Conservation (phyloP, 2,888 invertebrate genomes). For the Bembecia ichneumoniformis region DNA sequence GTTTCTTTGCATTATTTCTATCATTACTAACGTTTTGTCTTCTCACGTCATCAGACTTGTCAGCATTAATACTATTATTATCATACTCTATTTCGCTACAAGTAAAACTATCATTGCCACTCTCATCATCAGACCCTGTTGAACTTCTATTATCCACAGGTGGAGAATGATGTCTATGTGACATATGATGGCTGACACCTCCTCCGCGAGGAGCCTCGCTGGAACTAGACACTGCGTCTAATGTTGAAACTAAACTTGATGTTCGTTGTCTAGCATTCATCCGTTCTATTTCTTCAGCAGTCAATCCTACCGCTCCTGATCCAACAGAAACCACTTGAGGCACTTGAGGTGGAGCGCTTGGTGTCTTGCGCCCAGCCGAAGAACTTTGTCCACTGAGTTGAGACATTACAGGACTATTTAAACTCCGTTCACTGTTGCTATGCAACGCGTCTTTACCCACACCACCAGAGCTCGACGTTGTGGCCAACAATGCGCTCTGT, state of each 20-base stretch:
- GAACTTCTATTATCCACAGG: slow-evolving; percentile 83
- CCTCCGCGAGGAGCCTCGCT: slow-evolving; percentile 83
- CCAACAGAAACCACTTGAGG: slow-evolving; percentile 78
- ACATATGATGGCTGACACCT: slow-evolving; percentile 77
- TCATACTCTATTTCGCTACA: slow-evolving; percentile 98
- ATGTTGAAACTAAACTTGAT: slow-evolving; percentile 90
- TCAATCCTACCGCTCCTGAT: slow-evolving; percentile 83
- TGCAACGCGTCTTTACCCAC: slow-evolving; percentile 91
- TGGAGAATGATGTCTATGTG: slow-evolving; percentile 81
- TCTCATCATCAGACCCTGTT: slow-evolving; percentile 88
- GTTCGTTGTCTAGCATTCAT: slow-evolving; percentile 90
- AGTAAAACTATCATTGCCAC: slow-evolving; percentile 96
- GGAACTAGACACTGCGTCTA: slow-evolving; percentile 94
- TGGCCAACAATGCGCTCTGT: slow-evolving; percentile 89
- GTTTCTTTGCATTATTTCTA: slow-evolving; percentile 69
- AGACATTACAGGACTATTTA: slow-evolving; percentile 94
- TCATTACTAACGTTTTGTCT: slow-evolving; percentile 69
- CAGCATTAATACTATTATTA: slow-evolving; percentile 87
- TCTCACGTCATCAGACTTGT: slow-evolving; percentile 78
- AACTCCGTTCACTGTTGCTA: slow-evolving; percentile 91
- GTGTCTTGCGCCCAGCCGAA: slow-evolving; percentile 82
- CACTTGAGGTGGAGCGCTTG: slow-evolving; percentile 77
- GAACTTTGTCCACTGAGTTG: slow-evolving; percentile 91
- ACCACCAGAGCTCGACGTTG: slow-evolving; percentile 90
- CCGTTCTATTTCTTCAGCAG: slow-evolving; percentile 93